Evolutionary conservation across 2,797 vertebrate genomes (phyloP).

Genomic region (Hemibagrus guttatus): DNA sequence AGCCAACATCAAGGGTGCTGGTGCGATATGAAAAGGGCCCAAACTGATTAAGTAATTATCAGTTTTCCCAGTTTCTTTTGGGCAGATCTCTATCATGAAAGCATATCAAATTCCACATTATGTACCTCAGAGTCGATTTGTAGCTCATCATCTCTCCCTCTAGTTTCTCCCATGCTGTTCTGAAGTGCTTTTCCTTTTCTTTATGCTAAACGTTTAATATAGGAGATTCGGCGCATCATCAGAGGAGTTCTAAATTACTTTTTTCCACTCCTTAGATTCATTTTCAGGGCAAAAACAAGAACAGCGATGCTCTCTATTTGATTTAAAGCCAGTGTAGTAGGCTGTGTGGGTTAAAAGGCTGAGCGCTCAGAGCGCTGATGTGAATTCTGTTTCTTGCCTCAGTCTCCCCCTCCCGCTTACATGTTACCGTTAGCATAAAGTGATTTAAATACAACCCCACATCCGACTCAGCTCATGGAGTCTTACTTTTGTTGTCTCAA

Average conservation of each 20-base stretch:
- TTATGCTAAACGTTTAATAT: conserved; percentile 53
- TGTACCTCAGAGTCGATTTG: conserved; percentile 58
- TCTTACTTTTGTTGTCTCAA: conserved; percentile 63
- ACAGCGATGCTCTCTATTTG: conserved; percentile 44
- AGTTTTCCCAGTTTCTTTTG: conserved; percentile 58
- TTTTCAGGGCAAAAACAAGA: conserved; percentile 53
- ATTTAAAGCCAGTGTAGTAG: conserved; percentile 47
- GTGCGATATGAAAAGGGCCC: conserved; percentile 58
- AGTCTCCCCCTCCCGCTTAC: not conserved
- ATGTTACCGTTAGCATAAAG: conserved; percentile 56
- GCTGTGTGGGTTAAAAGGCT: conserved; percentile 41
- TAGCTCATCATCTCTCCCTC: conserved; percentile 50
- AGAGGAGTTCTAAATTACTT: conserved; percentile 45
- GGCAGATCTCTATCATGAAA: conserved; percentile 54
- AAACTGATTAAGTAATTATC: conserved; percentile 64
- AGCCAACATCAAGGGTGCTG: conserved; percentile 62
- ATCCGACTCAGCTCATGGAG: conserved; percentile 59
- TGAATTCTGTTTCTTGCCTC: conserved; percentile 35
- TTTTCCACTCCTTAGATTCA: conserved; percentile 44
- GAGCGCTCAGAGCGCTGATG: conserved; percentile 20
- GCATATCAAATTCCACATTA: conserved; percentile 58
- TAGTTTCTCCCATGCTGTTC: conserved; percentile 41
- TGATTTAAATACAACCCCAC: conserved; percentile 51
- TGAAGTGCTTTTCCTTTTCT: conserved; percentile 52
- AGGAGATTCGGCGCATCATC: conserved; percentile 52